Base-by-base conservation (phyloP, 2,113 vertebrate genomes). In the Perccottus glenii region DNA sequence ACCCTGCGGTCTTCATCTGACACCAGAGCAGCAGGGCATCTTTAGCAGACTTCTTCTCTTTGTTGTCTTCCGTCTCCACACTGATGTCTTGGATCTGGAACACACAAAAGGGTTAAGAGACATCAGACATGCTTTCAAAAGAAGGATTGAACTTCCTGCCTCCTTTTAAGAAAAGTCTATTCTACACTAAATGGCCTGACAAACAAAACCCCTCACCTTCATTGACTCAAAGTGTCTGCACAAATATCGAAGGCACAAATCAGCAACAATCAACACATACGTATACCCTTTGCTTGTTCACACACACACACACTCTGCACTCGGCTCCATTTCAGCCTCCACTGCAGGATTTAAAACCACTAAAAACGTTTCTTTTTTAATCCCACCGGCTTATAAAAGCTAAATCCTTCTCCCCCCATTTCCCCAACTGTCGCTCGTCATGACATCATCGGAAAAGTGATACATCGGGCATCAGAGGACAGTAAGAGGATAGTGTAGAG, bases 1-100 rank as follows among this genome's bases (percentile, higher is more conserved):
- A 99, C 98, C 98, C 97, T 46, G 98, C 97, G 7, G 95, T 96
- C 93, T 99, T 99, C 98, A 99, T 99, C 94, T 99, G 98, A 89
- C 98, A 99, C 97, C 98, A 99, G 32, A 99, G 88, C 60, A 99
- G 95, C 91, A 99, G 87, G 5, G 98, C 97, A 53, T 99, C 97
- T 91, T 99, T 99, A 77, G 98, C 98, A 27, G 98, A 99, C 75
- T 96, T 98, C 92, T 98, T 99, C 90, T 99, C 98, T 78, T 99
- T 99, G 91, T 99, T 99, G 92, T 99, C 97, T 83, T 98, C 97
- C 0, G 98, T 98, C 91, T 98, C 96, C 72, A 99, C 97, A 0
- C 97, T 98, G 91, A 99, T 99, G 92, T 99, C 98, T 86, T 99
- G 98, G 86, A 99, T 99, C 98, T 99, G 89, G 77, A 42, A 73